phyloP scores from a whole-genome alignment of 2,888 invertebrate species.

The Nipponacmea schrenckii region DNA sequence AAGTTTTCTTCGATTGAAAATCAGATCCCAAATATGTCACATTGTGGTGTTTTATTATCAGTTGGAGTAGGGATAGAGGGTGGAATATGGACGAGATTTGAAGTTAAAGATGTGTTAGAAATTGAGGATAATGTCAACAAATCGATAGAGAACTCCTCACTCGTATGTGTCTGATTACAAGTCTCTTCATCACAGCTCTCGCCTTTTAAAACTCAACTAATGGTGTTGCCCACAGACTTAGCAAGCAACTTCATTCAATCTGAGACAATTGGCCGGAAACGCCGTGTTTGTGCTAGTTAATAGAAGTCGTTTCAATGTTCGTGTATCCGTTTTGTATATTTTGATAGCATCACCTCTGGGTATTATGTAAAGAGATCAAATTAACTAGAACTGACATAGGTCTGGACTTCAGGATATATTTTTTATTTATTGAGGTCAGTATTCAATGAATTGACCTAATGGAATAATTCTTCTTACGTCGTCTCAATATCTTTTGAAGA shows the following conservation, averaged over 20 bases:
- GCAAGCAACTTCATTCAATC: slow-evolving; percentile 4
- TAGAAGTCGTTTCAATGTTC: neutral
- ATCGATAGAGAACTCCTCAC: neutral
- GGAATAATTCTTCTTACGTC: no score
- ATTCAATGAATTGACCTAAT: no score
- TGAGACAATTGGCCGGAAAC: neutral
- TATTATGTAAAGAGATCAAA: no score
- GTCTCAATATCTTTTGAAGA: no score
- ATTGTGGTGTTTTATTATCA: no score
- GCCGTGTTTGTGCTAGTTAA: neutral
- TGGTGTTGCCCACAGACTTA: neutral
- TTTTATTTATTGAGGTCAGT: no score
- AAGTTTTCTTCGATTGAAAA: no score
- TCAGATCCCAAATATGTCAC: no score
- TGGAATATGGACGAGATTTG: no score
- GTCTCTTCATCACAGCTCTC: neutral
- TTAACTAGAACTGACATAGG: no score
- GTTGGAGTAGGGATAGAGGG: no score
- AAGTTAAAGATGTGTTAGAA: neutral
- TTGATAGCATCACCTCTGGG: neutral
- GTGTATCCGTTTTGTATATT: slow-evolving; percentile 2
- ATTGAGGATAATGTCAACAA: neutral
- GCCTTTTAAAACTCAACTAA: neutral
- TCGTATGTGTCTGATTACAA: neutral
- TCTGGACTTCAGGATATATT: no score